Conservation (phyloP, 2,888 invertebrate genomes). For the Anaspis maculata region DNA sequence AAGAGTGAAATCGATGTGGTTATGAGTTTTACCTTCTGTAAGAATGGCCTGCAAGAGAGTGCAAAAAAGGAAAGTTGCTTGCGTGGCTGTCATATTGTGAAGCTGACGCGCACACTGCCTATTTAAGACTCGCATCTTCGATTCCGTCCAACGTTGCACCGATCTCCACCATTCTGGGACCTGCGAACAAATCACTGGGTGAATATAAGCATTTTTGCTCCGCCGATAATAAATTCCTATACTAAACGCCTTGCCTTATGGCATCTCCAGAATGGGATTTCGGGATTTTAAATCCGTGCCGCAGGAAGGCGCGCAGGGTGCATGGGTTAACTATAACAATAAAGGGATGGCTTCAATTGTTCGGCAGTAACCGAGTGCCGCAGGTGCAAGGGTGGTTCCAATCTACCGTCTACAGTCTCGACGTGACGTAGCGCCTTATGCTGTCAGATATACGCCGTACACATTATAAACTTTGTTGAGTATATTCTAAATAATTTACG, state of each 20-base stretch:
- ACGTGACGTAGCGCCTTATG: constrained; percentile 34
- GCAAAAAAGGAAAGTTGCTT: constrained; percentile 34
- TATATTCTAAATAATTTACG: constrained; percentile 39
- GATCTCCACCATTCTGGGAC: constrained; percentile 37
- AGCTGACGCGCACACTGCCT: constrained; percentile 32
- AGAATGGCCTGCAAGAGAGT: constrained; percentile 33
- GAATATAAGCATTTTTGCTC: constrained; percentile 22
- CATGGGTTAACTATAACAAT: constrained; percentile 23
- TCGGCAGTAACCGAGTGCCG: constrained; percentile 29
- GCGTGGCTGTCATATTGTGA: constrained; percentile 33
- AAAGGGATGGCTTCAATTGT: constrained; percentile 32
- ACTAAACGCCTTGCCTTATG: constrained; percentile 23
- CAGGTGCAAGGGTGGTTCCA: constrained; percentile 36
- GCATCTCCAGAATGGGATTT: constrained; percentile 22
- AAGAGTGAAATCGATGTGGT: constrained; percentile 21
- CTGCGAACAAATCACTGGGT: constrained; percentile 30
- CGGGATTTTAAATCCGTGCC: constrained; percentile 19
- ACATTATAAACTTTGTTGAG: constrained; percentile 40
- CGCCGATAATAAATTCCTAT: constrained; percentile 24
- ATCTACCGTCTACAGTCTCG: constrained; percentile 32
- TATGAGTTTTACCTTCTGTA: constrained; percentile 31
- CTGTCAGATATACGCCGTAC: constrained; percentile 35
- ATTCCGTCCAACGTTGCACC: constrained; percentile 32
- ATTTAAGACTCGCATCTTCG: constrained; percentile 35
- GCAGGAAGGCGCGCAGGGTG: constrained; percentile 14